Base-by-base conservation (phyloP, 1,140 invertebrate genomes). In the Phenacoccus solenopsis region DNA sequence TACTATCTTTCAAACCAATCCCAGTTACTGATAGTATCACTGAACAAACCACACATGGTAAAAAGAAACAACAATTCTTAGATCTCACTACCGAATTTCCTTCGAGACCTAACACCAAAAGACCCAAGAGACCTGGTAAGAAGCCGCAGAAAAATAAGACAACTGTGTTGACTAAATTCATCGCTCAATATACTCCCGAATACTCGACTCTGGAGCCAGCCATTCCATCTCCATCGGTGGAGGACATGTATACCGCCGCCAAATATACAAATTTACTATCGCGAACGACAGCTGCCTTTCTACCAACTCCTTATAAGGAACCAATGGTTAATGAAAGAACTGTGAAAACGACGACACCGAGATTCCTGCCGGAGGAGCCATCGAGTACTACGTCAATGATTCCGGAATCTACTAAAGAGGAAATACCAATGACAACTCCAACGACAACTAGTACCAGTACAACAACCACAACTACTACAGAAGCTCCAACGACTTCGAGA, bases 61-160 rank as follows among this genome's bases (percentile, higher is more conserved):
- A 27, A 64, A 64, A 64, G 59, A 24, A 64, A 27, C 2, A 64
- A 9, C 30, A 32, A 32, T n/a, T 49, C 16, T 16, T 49, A 49
- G 38, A 49, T 2, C 5, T 49, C 2, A 16, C 22, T 3, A 64
- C 59, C 10, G 59, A 64, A 24, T 10, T 64, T 10, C 21, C 59
- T 5, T 10, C 13, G 4, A 3, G 59, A 24, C 38, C 4, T 10
- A 25, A 24, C 59, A 16, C 59, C 21, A 64, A 64, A 64, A 3
- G 59, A 24, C 59, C 59, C 22, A 64, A 64, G 21, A 24, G 59
- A 24, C 59, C 59, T 24, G 22, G 5, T 27, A 64, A 64, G 20
- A 64, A 64, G 20, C 59, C 59, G 25, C 59, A 64, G 25, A 64
- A 64, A 64, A 27, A 25, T 24, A 64, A 64, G 25, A 24, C 59